Evolutionary conservation across 2,113 vertebrate genomes (phyloP), one percentile per base, ranked within the genome.

Genomic region (Monopterus albus): DNA sequence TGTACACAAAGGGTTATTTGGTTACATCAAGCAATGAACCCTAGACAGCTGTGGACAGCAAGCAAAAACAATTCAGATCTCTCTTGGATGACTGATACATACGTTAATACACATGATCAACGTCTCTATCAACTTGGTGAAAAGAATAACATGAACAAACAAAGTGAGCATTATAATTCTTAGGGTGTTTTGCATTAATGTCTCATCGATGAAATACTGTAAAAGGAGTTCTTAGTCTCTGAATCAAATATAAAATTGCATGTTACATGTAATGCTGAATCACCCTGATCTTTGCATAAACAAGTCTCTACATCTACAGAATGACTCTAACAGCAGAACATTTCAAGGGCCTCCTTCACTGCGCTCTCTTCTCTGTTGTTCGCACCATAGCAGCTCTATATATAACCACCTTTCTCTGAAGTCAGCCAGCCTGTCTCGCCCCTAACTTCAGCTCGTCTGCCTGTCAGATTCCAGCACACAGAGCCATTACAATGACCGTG

Each of bases 401-500:
- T 72, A 72, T 78, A 60, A 77, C 45, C 2, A 6, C 14, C 17
- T 29, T 26, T 42, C 46, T 38, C 31, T 39, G 38, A 14, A 39
- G 29, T 7, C 23, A 50, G 55, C 38, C 52, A n/a, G 12, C 25
- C 43, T 57, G 35, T 26, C 49, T 40, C 12, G 1, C 23, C 43
- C 51, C 6, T 47, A 39, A 38, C 18, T 75, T 64, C 25, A 7
- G 33, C 57, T 57, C 11, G 25, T 60, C 64, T 21, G 46, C n/a
- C 65, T 52, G 45, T 71, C 58, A 67, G 46, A 79, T 87, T 76
- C 80, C 71, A 75, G 31, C 72, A 59, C 83, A 80, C 53, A 46
- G 45, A 66, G 33, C 46, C 20, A 20, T 52, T 62, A 72, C 56
- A 63, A 52, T 68, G 52, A n/a, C 26, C 51, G 7, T 10, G 60